Evolutionary conservation across 1,140 invertebrate species (phyloP), one percentile per base, ranked within the genome.

Genomic region (Aphaenogaster rudis): DNA sequence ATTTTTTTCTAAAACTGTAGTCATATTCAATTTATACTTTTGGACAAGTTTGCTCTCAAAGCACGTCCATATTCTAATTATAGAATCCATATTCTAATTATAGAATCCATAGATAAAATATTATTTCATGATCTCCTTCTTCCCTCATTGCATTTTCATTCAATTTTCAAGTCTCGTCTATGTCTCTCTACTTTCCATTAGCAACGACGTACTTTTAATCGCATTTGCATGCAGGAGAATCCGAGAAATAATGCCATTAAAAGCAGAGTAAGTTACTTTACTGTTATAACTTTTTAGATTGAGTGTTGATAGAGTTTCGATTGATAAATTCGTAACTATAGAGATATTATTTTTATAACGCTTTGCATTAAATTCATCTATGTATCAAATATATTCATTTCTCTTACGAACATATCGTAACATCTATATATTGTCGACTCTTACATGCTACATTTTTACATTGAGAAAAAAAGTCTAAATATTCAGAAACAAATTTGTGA

Each of bases 171-270:
- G 21, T 28, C 7, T 0, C 5, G 13, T 42, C 33, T 50, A 11
- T 48, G 36, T 57, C 15, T 33, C 15, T 57, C 50, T 52, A 33
- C 21, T 81, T 81, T 72, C 66, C 67, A 81, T 81, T 81, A 81
- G 36, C 48, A 54, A 39, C 15, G 50, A 33, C 39, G 66, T 81
- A 59, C 36, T 72, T 81, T 81, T 81, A 81, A 72, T 81, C 21
- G 79, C 39, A 81, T 81, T 81, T 72, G 36, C 78, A 80, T 69
- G n/a, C 64, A 59, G 50, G 39, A 72, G 33, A 81, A 81, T 81
- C 50, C 39, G 36, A 71, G 50, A 81, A 57, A 81, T 81, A 72
- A 81, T 72, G 67, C 6, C 50, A 33, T 81, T 81, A 79, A 72
- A 72, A 57, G 45, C 15, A 63, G 28, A 21, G 8, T 42, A 48